Conservation (phyloP, 2,888 invertebrate species). For the Tiphia femorata region DNA sequence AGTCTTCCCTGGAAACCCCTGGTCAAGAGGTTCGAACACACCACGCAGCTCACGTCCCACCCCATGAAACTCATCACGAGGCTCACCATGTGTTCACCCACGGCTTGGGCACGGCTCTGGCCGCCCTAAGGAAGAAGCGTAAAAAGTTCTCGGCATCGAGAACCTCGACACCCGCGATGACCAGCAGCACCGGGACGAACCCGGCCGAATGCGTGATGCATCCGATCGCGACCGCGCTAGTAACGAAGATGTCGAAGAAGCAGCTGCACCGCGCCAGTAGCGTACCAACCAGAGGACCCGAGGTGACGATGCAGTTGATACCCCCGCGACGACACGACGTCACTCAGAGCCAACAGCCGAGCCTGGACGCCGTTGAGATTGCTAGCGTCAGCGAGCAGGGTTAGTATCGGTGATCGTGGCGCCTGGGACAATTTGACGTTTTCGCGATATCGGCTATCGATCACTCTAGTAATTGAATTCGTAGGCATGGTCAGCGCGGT, state of each 20-base stretch:
- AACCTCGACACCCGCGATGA: constrained; percentile 73
- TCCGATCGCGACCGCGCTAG: constrained; percentile 37
- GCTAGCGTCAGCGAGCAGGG: constrained; percentile 31
- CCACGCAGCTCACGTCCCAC: constrained; percentile 40
- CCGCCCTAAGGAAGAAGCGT: constrained; percentile 82
- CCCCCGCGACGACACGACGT: constrained; percentile 72
- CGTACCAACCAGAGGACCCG: constrained; percentile 74
- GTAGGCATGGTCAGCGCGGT: constrained; percentile 46
- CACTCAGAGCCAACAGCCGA: constrained; percentile 75
- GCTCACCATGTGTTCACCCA: constrained; percentile 60
- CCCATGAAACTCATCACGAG: constrained; percentile 51
- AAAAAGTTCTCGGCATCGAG: constrained; percentile 87
- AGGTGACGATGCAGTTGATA: constrained; percentile 63
- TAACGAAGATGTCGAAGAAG: constrained; percentile 50
- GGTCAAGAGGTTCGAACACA: constrained; percentile 40
- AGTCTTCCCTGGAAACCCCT: constrained; percentile 74
- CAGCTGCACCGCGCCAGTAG: constrained; percentile 80
- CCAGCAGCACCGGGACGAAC: constrained; percentile 67
- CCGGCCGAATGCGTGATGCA: constrained; percentile 49
- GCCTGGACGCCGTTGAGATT: constrained; percentile 58
- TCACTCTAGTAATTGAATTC: too few relatives aligned
- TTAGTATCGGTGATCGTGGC: background rate
- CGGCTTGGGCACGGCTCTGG: constrained; percentile 72
- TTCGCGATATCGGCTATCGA: too few relatives aligned
- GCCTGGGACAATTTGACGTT: background rate